Percentiles rank a stretch among this genome's conserved stretches.
phyloP scores from a whole-genome alignment of 2,797 vertebrate genomes.

The Botia kubotai region DNA sequence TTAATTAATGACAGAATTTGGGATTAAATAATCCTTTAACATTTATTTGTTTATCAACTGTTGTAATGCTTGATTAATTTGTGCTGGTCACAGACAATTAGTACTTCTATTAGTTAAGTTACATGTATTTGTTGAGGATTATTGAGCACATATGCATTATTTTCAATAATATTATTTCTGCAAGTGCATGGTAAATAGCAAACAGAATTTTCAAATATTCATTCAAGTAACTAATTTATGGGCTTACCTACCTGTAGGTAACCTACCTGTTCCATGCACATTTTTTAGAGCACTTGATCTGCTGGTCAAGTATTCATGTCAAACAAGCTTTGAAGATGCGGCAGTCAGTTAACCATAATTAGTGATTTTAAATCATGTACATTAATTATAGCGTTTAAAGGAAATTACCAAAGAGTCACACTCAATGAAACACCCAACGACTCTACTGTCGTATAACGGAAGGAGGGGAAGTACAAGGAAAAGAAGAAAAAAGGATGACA shows the following conservation, averaged over 20 bases:
- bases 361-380: conserved; percentile 41
- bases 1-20: too few species aligned
- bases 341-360: conserved; percentile 44
- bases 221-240: neutral
- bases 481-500: conserved; percentile 37
- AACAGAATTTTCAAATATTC: neutral
- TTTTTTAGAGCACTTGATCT: neutral
- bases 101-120: too few species aligned
- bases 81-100: too few species aligned
- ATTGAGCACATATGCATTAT: too few species aligned
- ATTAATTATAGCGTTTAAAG: conserved; percentile 53
- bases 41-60: too few species aligned
- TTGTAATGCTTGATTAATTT: too few species aligned
- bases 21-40: too few species aligned
- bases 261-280: neutral
- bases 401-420: conserved; percentile 53
- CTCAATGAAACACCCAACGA: conserved; percentile 29
- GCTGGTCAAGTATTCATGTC: conserved; percentile 30
- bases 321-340: conserved; percentile 18
- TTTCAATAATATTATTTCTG: too few species aligned
- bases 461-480: conserved; percentile 21
- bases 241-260: neutral
- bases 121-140: too few species aligned
- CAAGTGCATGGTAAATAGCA: neutral
- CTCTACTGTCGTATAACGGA: conserved; percentile 14